Evolutionary conservation across 2,113 vertebrate species (phyloP).

Genomic region (Tragelaphus buxtoni): DNA sequence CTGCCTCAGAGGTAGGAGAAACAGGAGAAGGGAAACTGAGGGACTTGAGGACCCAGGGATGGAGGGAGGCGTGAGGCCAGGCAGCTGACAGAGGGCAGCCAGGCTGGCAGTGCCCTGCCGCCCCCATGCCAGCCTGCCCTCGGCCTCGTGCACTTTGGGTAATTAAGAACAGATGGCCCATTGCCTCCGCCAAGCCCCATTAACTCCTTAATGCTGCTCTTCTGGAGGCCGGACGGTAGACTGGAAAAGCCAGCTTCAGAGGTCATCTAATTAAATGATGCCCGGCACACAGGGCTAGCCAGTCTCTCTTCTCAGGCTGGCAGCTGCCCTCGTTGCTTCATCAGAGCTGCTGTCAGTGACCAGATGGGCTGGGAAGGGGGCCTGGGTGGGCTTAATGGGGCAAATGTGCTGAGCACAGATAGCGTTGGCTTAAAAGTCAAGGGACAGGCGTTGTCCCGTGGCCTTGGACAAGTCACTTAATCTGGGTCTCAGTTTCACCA

Average conservation of each 20-base stretch:
- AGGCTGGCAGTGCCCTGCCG: neutral
- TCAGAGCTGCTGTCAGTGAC: neutral
- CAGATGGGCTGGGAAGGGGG: constrained; percentile 27
- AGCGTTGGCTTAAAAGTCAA: neutral
- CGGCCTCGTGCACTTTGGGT: constrained; percentile 43
- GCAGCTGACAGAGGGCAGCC: neutral
- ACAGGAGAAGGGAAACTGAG: neutral
- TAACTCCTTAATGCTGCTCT: constrained; percentile 70
- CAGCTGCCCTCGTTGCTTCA: neutral
- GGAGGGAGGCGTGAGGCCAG: neutral
- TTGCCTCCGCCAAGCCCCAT: constrained; percentile 59
- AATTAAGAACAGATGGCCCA: constrained; percentile 73
- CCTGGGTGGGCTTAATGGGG: neutral
- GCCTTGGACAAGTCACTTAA: neutral
- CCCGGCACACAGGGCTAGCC: neutral
- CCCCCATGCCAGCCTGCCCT: constrained; percentile 46
- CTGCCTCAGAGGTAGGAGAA: neutral
- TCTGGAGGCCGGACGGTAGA: constrained; percentile 41
- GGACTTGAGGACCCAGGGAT: neutral
- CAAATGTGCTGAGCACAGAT: neutral
- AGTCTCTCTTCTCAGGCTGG: neutral
- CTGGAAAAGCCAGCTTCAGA: constrained; percentile 59
- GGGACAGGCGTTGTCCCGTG: fast-evolving
- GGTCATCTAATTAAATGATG: constrained; percentile 58
- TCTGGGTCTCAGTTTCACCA: neutral